Percentiles rank a stretch among this genome's conserved stretches.
Evolutionary conservation across 1,140 invertebrate species (phyloP).

Genomic region (Drosophila funebris): DNA sequence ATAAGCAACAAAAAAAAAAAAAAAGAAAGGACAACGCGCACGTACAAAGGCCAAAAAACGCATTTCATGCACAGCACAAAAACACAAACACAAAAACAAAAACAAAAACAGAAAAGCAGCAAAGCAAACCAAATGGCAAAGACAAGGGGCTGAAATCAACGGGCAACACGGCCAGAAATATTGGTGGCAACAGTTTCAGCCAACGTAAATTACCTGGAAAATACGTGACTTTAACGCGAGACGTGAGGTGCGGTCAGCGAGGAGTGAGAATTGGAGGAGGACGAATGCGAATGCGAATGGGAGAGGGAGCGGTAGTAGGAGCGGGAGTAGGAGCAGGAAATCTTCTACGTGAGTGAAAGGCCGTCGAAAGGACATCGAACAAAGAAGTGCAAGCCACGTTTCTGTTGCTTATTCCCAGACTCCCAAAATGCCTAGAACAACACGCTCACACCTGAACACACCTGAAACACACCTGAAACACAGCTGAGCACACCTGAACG

Average conservation of each 20-base stretch:
- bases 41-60: constrained; percentile 80
- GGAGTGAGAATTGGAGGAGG: neutral
- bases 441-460: constrained; percentile 9
- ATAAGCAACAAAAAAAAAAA: constrained; percentile 18
- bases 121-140: constrained; percentile 34
- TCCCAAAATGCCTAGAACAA: constrained; percentile 16
- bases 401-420: constrained; percentile 13
- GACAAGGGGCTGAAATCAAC: constrained; percentile 65
- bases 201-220: constrained; percentile 82
- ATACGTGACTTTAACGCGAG: constrained; percentile 76
- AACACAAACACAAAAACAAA: constrained; percentile 15
- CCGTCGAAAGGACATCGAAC: constrained; percentile 41
- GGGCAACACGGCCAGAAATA: constrained; percentile 71
- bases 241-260: constrained; percentile 53
- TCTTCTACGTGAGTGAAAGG: constrained; percentile 46
- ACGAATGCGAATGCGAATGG: too few species aligned
- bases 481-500: constrained; percentile 11
- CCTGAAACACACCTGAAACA: neutral
- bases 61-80: constrained; percentile 60
- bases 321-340: neutral
- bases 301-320: neutral
- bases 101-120: constrained; percentile 1
- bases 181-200: constrained; percentile 79
- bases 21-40: constrained; percentile 58
- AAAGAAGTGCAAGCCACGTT: constrained; percentile 44